A percentile compares a stretch with the other conserved stretches of the same genome.
These are phyloP conservation scores for Chloroceryle aenea DNA, from an alignment of 2,113 vertebrate species.

Conservation along the genomic window DNA sequence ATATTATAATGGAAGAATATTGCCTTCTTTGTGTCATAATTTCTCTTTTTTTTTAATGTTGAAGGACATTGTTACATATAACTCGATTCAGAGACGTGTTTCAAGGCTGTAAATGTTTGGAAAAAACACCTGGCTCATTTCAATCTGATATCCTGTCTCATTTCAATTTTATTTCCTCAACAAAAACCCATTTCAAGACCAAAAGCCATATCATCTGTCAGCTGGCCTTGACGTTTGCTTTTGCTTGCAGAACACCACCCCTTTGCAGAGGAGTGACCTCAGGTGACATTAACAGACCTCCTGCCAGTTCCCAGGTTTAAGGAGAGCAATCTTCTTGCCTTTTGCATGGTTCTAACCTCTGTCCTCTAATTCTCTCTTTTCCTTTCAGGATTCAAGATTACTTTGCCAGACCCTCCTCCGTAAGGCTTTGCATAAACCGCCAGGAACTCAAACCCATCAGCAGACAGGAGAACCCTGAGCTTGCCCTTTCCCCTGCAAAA, in stretches of 20 bases:
- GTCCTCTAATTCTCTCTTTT: not conserved
- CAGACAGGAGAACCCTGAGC: not conserved
- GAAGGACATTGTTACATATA: not conserved
- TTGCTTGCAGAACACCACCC: not conserved
- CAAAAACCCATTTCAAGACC: not conserved
- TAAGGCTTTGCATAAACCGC: not conserved
- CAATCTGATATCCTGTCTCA: not conserved
- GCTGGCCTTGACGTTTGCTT: not conserved
- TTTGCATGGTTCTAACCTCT: not conserved
- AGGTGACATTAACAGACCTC: not conserved
- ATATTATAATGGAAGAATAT: not conserved
- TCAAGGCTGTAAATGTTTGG: not conserved
- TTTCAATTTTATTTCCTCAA: not conserved
- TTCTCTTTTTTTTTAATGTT: not conserved
- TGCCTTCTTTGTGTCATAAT: not conserved
- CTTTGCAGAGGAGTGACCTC: not conserved
- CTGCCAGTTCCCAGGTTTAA: not conserved
- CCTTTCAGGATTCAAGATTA: not conserved
- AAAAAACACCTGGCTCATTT: not conserved
- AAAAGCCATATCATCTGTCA: not conserved
- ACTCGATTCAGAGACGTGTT: not conserved
- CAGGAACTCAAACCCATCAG: not conserved
- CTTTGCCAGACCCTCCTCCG: not conserved
- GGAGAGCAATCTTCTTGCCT: not conserved
- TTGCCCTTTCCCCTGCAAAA: not conserved